Evolutionary conservation across 2,113 vertebrate species (phyloP).

Genomic region (Macrotus californicus): DNA sequence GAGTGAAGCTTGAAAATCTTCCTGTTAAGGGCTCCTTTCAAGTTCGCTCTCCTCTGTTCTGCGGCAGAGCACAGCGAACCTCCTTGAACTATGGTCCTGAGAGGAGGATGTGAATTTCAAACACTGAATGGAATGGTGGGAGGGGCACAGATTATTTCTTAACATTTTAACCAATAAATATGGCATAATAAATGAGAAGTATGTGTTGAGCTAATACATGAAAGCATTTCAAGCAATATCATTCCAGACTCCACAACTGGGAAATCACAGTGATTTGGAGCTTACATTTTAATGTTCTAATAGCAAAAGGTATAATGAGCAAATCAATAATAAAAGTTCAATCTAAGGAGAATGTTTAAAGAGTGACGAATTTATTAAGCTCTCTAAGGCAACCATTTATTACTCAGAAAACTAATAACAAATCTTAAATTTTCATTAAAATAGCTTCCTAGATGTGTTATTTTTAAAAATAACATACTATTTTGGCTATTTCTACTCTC

Average conservation of each 20-base stretch:
- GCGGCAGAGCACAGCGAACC: neutral
- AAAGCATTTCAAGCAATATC: neutral
- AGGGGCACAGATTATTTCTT: neutral
- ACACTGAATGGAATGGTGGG: neutral
- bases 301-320: neutral
- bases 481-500: neutral
- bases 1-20: neutral
- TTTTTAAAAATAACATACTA: neutral
- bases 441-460: neutral
- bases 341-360: neutral
- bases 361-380: neutral
- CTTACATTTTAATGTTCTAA: neutral
- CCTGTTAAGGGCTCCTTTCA: neutral
- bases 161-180: neutral
- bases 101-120: neutral
- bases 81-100: neutral
- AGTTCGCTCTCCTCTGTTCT: neutral
- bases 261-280: neutral
- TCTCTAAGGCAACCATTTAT: neutral
- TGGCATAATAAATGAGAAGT: neutral
- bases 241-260: neutral
- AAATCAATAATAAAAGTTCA: neutral
- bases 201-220: neutral
- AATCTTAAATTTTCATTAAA: constrained; percentile 17
- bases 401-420: neutral